Evolutionary conservation across 2,888 invertebrate genomes (phyloP).

Genomic region (Standfussiana lucernea): DNA sequence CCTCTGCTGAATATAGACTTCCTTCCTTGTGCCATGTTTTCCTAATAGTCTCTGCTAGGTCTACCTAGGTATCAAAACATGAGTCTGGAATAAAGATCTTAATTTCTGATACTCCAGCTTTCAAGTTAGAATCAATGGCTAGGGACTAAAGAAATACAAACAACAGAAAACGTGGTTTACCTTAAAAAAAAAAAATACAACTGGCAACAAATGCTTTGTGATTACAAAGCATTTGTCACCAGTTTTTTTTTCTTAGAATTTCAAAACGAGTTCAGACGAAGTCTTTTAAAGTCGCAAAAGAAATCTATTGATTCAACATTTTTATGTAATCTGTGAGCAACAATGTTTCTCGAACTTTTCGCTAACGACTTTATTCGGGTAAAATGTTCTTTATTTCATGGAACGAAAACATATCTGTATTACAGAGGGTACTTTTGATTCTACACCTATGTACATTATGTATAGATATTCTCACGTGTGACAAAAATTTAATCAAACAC

Average conservation of each 20-base stretch:
- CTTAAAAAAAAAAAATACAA: not conserved
- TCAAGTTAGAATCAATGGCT: not conserved
- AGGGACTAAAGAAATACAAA: not conserved
- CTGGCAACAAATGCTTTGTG: not conserved
- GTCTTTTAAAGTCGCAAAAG: not conserved
- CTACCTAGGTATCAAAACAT: too few species aligned
- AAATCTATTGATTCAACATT: constrained; percentile 7
- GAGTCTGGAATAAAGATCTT: not conserved
- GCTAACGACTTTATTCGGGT: not conserved
- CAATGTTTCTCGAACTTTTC: not conserved
- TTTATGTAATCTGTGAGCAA: constrained; percentile 14
- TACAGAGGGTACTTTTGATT: not conserved
- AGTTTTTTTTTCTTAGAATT: constrained; percentile 26
- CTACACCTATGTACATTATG: not conserved
- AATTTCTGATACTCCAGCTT: not conserved
- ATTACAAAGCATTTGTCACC: too few species aligned
- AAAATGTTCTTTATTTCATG: not conserved
- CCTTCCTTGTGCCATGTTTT: not conserved
- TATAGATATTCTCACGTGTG: too few species aligned
- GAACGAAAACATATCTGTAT: not conserved
- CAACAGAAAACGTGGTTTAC: not conserved
- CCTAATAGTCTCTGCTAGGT: too few species aligned
- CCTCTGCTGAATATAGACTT: not conserved
- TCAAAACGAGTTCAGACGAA: constrained; percentile 18
- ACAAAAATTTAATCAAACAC: too few species aligned